Conservation (phyloP, 2,888 invertebrate genomes). For the Neelides folsomi region DNA sequence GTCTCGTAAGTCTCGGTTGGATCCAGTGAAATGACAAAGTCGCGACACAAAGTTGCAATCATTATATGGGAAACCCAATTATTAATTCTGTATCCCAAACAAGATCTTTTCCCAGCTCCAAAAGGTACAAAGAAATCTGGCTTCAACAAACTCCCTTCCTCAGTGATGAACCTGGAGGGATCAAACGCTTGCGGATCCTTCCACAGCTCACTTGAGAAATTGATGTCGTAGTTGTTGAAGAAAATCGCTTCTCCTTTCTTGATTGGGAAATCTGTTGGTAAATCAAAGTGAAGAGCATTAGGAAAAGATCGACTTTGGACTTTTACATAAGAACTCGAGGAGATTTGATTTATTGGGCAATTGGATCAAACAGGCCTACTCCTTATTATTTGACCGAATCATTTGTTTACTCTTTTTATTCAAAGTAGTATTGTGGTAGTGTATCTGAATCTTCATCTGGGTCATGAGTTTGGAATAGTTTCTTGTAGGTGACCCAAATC, state of each 20-base stretch:
- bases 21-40: constrained; percentile 50
- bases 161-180: constrained; percentile 55
- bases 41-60: constrained; percentile 52
- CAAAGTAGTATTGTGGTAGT: background rate
- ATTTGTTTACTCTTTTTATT: background rate
- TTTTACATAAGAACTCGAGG: no score
- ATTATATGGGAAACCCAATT: constrained; percentile 50
- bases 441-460: background rate
- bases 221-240: constrained; percentile 69
- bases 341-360: background rate
- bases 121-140: constrained; percentile 69
- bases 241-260: constrained; percentile 67
- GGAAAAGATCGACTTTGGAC: no score
- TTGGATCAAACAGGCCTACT: background rate
- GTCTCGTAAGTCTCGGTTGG: constrained; percentile 41
- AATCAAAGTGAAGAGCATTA: no score
- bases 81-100: constrained; percentile 66
- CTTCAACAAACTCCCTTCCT: constrained; percentile 44
- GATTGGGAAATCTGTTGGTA: constrained; percentile 49
- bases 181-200: constrained; percentile 54
- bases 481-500: constrained; percentile 6
- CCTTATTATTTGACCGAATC: background rate
- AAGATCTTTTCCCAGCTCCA: constrained; percentile 69
- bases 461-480: background rate
- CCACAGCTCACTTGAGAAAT: constrained; percentile 63